Base-by-base conservation (phyloP, 2,797 vertebrate genomes). In the Anniella stebbinsi region DNA sequence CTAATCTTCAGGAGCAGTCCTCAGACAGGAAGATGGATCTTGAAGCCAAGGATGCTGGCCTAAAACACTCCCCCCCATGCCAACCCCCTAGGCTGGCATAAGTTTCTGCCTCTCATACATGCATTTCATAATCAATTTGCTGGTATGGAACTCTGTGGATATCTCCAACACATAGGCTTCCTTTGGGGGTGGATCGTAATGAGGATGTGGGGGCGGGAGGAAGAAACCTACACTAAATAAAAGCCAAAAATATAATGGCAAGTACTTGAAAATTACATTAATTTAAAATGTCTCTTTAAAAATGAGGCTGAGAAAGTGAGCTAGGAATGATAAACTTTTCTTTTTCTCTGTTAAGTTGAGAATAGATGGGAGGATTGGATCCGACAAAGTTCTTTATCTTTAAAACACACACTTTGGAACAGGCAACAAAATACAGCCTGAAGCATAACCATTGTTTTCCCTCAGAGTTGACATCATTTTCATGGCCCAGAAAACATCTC, bases 401-500 rank as follows among this genome's bases (percentile, higher is more conserved):
- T 12, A 30, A 48, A 4, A 41, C 33, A 21, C 33, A 23, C 15
- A 80, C 38, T 67, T 67, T 48, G 38, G 1, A 25, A 21, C 76
- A 15, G 38, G 72, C 23, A 48, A 30, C 21, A 36, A 45, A 80
- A 45, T n/a, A 89, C 54, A 76, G 3, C 70, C 45, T 45, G 25
- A 69, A 84, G 45, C 87, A 70, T 75, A 86, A 66, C 70, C 87
- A 2, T 25, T 91, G 76, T 94, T 92, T 57, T 67, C 54, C n/a
- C 11, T 90, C 45, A 86, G 25, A 67, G 88, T 67, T 69, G 78
- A 81, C 82, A 80, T 86, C 2, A 33, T 94, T 96, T 96, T 87
- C 88, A 90, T 66, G 54, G 38, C 30, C 38, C 23, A 93, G n/a
- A 2, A 82, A 95, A 38, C 25, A 78, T 76, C 38, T 60, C 75